Evolutionary conservation across 2,888 invertebrate species (phyloP), one percentile per base, ranked within the genome.

Genomic region (Tachina fera): DNA sequence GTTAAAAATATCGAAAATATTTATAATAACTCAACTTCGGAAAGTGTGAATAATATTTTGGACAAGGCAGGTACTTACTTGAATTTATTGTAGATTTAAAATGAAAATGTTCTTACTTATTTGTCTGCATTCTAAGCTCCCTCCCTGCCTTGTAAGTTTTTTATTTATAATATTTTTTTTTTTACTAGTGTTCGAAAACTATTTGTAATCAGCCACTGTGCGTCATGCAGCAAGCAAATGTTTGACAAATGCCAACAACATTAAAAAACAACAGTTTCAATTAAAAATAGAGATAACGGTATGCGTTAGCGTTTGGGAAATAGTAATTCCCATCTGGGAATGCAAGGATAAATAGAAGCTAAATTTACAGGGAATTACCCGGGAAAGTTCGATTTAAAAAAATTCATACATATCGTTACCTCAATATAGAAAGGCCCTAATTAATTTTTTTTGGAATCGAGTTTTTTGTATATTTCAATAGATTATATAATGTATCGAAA

Each of bases 21-120:
- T 75, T 49, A 5, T 14, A 84, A 61, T 68, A 51, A 45, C 45
- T 79, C 76, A 11, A 84, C 75, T 78, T 39, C 61, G 41, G 80
- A 83, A 60, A 88, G 87, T 82, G 87, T 84, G 10, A 87, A 87
- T 63, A 85, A 86, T 70, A 77, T 86, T 79, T 79, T 88, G 81
- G 87, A 88, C 75, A 88, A 89, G 88, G 88, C 88, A 88, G 88
- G 87, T 88, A 87, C 53, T 53, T 88, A 87, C 53, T 53, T 67
- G 60, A 70, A 67, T 41, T 58, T 11, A 13, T 39, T 31, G 9
- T 22, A 63, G n/a, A 14, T 31, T 60, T n/a, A 10, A 51, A n/a
- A n/a, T n/a, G n/a, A n/a, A n/a, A n/a, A n/a, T n/a, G n/a, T n/a
- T n/a, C n/a, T n/a, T n/a, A n/a, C n/a, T 63, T 41, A 5, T 65